A percentile compares a stretch with the other conserved stretches of the same genome.
Conservation (phyloP, 2,113 vertebrate species). For the Meriones unguiculatus region DNA sequence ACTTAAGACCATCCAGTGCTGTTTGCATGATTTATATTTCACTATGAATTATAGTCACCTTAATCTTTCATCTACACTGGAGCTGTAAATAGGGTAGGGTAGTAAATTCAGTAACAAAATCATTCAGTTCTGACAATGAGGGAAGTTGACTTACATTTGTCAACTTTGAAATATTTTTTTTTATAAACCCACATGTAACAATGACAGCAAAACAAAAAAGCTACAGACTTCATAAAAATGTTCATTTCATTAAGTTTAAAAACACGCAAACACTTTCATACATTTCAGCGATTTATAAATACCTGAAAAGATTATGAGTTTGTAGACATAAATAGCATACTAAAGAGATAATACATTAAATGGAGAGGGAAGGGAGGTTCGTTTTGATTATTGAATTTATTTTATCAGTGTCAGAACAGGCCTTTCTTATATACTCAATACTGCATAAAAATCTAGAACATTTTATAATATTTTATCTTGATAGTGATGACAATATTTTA, state of each 20-base stretch:
- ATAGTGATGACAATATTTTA: not conserved
- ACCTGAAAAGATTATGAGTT: not conserved
- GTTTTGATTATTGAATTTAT: not conserved
- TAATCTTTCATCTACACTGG: not conserved
- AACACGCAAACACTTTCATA: not conserved
- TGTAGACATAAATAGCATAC: not conserved
- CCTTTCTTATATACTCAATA: not conserved
- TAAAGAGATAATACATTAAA: not conserved
- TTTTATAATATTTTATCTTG: constrained; percentile 10
- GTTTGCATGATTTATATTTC: not conserved
- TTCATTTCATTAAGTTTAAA: not conserved
- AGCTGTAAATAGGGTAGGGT: not conserved
- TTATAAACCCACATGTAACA: not conserved
- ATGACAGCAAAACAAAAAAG: not conserved
- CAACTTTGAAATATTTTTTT: not conserved
- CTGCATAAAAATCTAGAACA: not conserved
- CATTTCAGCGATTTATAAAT: not conserved
- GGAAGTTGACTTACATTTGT: not conserved
- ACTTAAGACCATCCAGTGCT: not conserved
- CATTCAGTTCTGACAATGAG: not conserved
- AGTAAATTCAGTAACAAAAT: not conserved
- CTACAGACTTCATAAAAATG: not conserved
- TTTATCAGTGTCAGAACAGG: not conserved
- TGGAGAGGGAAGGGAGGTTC: not conserved
- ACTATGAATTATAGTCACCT: not conserved